Conservation (phyloP, 2,113 vertebrate genomes). For the Calidris pygmaea region DNA sequence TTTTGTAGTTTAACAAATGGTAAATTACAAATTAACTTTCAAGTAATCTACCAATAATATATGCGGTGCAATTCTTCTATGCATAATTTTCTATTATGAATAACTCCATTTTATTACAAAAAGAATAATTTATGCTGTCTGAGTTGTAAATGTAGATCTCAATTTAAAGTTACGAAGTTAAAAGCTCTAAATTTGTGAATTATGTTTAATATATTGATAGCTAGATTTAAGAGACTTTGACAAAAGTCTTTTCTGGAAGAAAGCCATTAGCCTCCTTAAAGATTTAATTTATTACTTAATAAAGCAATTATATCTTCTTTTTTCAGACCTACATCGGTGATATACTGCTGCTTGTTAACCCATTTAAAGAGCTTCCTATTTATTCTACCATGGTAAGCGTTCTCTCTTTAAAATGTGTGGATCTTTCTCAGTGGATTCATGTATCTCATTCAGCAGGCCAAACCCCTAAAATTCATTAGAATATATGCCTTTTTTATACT, state of each 20-base stretch:
- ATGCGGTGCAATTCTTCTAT: background rate
- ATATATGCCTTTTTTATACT: background rate
- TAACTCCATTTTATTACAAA: background rate
- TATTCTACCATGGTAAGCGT: conserved; percentile 90
- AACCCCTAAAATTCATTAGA: background rate
- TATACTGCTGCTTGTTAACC: conserved; percentile 92
- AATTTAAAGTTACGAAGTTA: background rate
- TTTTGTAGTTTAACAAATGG: background rate
- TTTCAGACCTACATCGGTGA: conserved; percentile 93
- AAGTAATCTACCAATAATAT: background rate
- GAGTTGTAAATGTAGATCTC: conserved; percentile 19
- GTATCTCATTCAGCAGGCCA: background rate
- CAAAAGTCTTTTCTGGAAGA: background rate
- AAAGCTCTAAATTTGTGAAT: background rate
- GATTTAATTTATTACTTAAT: background rate
- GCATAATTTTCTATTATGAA: background rate
- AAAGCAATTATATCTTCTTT: background rate
- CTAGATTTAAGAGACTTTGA: background rate
- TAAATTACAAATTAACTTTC: background rate
- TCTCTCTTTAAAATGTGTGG: background rate
- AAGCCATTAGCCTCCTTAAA: background rate
- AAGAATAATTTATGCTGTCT: conserved; percentile 2
- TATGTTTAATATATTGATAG: background rate
- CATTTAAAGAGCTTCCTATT: conserved; percentile 94
- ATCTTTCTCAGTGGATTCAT: background rate